These are phyloP conservation scores for Selenia dentaria DNA, from an alignment of 2,888 invertebrate genomes.

Conservation along the genomic window DNA sequence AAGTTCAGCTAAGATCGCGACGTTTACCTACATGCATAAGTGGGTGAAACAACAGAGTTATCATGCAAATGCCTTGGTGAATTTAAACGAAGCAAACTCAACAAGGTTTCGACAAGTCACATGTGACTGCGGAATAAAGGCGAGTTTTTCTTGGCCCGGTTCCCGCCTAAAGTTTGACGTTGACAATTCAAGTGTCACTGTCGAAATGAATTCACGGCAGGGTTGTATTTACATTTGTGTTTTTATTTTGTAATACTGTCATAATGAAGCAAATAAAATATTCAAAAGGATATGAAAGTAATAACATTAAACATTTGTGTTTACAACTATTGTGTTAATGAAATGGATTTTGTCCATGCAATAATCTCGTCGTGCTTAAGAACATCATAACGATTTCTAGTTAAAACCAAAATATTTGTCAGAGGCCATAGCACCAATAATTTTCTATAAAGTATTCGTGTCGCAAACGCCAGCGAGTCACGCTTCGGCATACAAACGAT, in stretches of 20 bases:
- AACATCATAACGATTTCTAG: too few species aligned
- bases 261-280: constrained; percentile 10
- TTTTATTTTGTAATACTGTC: constrained; percentile 14
- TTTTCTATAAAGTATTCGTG: too few species aligned
- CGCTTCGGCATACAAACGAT: too few species aligned
- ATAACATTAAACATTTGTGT: too few species aligned
- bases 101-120: constrained; percentile 3
- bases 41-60: constrained; percentile 40
- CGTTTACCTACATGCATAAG: constrained; percentile 37
- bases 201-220: constrained; percentile 23
- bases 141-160: constrained; percentile 11
- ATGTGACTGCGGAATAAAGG: constrained; percentile 11
- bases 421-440: too few species aligned
- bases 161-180: constrained; percentile 18
- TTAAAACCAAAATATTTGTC: too few species aligned
- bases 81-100: constrained; percentile 9
- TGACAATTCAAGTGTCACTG: constrained; percentile 24
- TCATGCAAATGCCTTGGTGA: constrained; percentile 39
- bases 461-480: too few species aligned
- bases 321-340: too few species aligned
- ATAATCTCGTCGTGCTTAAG: too few species aligned
- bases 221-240: constrained; percentile 17
- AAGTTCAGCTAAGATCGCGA: constrained; percentile 39
- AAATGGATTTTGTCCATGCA: too few species aligned
- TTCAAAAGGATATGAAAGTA: not conserved